Base-by-base conservation (phyloP, 2,888 invertebrate genomes). In the Trypoxylon attenuatum region DNA sequence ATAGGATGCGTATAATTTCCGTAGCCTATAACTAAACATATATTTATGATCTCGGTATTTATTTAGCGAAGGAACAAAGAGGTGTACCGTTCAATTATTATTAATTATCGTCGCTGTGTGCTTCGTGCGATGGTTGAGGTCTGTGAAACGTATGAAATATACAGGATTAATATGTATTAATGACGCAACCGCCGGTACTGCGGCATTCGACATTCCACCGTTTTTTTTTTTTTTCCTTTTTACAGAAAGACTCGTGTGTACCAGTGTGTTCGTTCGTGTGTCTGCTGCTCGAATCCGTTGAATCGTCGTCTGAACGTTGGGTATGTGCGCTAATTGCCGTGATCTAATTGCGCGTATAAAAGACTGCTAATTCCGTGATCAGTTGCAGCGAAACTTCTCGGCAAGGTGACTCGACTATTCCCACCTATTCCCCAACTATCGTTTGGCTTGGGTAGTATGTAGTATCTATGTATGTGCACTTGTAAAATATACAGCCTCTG, bases 11-110 rank as follows among this genome's bases (percentile, higher is more conserved):
- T 63, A 55, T 22, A 52, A 60, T 50, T 45, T 39, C 38, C 50
- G 38, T 69, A 60, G 42, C 41, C 76, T 70, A 77, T 71, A 71
- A 75, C 78, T 77, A 77, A 77, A 76, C 78, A 71, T 73, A 63
- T 68, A 77, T 68, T n/a, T 63, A 64, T 51, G 63, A 63, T 66
- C 64, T 67, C 60, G 62, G 59, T 70, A 67, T 59, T 75, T 66
- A 68, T 18, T 63, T 65, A 56, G 49, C 64, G 60, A 63, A 75
- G 75, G 76, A 76, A 75, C 75, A 73, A 63, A 75, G 76, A 70
- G 57, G 53, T 67, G 68, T 60, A 45, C 29, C 70, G n/a, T n/a
- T n/a, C n/a, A n/a, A n/a, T n/a, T n/a, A n/a, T n/a, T 70, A 8
- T 50, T 58, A 16, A 51, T 53, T 69, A 39, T 46, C 60, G 27